These are phyloP conservation scores for Disparrhopalites patrizii DNA, from an alignment of 2,888 invertebrate species.

Conservation along the genomic window DNA sequence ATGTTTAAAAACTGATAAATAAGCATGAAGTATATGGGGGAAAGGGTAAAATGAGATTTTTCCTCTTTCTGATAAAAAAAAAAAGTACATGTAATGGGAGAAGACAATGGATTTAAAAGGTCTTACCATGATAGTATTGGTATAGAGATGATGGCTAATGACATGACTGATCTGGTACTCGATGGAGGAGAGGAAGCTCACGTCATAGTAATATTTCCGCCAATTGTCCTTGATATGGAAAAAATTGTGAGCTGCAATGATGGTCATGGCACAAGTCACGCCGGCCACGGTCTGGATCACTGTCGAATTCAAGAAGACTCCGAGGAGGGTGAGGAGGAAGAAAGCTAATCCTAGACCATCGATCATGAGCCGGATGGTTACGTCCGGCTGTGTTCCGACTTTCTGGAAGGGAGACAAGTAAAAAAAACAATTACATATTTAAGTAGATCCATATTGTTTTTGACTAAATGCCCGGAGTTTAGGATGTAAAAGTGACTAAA, in stretches of 20 bases:
- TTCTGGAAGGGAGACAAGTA: constrained; percentile 22
- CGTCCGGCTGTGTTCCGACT: constrained; percentile 45
- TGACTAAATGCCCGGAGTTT: no score
- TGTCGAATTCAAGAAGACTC: constrained; percentile 32
- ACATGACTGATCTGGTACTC: constrained; percentile 50
- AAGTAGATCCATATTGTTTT: background rate
- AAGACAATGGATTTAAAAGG: no score
- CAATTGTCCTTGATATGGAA: constrained; percentile 49
- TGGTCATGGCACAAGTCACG: constrained; percentile 43
- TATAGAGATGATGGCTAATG: constrained; percentile 49
- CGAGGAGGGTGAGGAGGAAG: constrained; percentile 37
- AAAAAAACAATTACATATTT: background rate
- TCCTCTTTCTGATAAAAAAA: no score
- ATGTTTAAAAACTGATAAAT: no score
- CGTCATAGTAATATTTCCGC: constrained; percentile 49
- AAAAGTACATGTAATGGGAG: no score
- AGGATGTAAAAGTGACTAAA: no score
- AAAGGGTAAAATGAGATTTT: no score
- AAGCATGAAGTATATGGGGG: no score
- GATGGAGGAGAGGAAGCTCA: constrained; percentile 47
- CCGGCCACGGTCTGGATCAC: constrained; percentile 44
- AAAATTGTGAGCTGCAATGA: constrained; percentile 49
- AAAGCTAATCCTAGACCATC: constrained; percentile 43
- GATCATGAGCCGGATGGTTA: constrained; percentile 40
- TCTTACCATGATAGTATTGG: constrained; percentile 49